A percentile compares a stretch with the other conserved stretches of the same genome.
phyloP scores from a whole-genome alignment of 2,797 vertebrate species.

The Columba guinea region DNA sequence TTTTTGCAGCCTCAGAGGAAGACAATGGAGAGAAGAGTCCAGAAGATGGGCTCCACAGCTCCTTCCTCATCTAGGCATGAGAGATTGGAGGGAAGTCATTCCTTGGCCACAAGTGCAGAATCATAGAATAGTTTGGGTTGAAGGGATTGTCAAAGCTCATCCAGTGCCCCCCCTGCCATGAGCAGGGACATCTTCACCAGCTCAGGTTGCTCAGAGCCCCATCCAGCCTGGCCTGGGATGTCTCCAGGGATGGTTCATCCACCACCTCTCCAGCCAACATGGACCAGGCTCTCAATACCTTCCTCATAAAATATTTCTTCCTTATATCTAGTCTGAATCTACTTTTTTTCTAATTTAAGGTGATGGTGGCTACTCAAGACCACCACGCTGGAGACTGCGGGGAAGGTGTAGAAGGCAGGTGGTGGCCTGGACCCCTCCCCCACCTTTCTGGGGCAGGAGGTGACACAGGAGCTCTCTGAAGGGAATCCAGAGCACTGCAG shows the following conservation, averaged over 20 bases:
- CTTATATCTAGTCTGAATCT: too few species aligned
- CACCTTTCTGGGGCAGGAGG: neutral
- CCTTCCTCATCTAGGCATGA: neutral
- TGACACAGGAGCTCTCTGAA: neutral
- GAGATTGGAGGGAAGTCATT: rapidly evolving
- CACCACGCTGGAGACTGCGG: rapidly evolving
- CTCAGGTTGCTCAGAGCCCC: too few species aligned
- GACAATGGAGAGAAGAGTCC: rapidly evolving
- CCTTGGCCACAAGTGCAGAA: rapidly evolving
- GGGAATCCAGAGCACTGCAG: neutral
- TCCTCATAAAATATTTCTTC: too few species aligned
- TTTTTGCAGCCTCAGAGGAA: neutral
- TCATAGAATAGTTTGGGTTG: too few species aligned
- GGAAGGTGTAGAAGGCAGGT: rapidly evolving
- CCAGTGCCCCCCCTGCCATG: too few species aligned
- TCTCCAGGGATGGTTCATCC: too few species aligned
- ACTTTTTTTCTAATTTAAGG: too few species aligned
- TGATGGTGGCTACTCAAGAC: rapidly evolving
- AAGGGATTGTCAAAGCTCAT: too few species aligned
- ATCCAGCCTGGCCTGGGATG: too few species aligned
- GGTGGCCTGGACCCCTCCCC: neutral
- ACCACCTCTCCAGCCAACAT: too few species aligned
- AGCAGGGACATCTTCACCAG: too few species aligned
- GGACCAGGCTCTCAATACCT: too few species aligned
- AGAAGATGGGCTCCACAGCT: neutral